phyloP scores from a whole-genome alignment of 2,113 vertebrate genomes.

The Calidris pugnax region DNA sequence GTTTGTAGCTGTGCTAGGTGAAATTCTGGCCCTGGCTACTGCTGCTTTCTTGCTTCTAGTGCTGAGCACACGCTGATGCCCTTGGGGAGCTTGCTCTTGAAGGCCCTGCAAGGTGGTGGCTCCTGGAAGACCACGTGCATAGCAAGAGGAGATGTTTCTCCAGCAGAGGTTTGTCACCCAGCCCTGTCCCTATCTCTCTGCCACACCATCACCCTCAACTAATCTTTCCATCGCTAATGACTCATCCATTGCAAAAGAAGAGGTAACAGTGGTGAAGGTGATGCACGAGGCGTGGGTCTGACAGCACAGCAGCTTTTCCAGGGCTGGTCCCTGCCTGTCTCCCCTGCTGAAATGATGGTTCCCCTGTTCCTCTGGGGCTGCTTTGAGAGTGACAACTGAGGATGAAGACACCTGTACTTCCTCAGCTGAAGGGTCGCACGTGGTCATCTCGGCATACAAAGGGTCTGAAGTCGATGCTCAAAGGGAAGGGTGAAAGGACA shows the following conservation, averaged over 20 bases:
- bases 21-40: background rate
- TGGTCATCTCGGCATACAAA: background rate
- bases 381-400: background rate
- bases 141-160: background rate
- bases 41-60: background rate
- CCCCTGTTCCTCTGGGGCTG: background rate
- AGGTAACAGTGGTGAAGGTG: background rate
- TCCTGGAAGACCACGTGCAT: background rate
- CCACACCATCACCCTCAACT: background rate
- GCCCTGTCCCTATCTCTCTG: background rate
- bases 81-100: background rate
- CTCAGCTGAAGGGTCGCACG: accelerated
- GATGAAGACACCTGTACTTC: background rate
- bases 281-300: background rate
- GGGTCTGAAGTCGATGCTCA: background rate
- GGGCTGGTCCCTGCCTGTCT: background rate
- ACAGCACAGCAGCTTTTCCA: background rate
- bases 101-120: background rate
- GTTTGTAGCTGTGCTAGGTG: background rate
- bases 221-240: background rate
- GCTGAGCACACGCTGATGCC: background rate
- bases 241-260: background rate
- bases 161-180: background rate
- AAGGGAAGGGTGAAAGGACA: background rate
- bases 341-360: background rate